These are phyloP conservation scores for Caenorhabditis sinica DNA, from an alignment of 2,888 invertebrate genomes.

Conservation along the genomic window DNA sequence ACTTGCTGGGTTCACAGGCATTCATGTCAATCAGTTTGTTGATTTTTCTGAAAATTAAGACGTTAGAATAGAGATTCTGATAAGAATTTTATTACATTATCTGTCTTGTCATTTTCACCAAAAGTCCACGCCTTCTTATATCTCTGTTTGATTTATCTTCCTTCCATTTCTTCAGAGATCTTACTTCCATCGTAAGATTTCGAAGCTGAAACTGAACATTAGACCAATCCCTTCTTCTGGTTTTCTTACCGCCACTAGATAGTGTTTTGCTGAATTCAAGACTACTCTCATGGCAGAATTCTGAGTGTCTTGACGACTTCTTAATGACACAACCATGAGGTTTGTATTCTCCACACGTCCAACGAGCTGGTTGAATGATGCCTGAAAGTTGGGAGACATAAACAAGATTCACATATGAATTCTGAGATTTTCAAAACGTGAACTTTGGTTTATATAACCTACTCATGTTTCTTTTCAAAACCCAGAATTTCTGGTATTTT, in stretches of 20 bases:
- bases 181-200: conserved; percentile 46
- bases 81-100: conserved; percentile 36
- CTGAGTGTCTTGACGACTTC: conserved; percentile 44
- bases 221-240: too few species aligned
- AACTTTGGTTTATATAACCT: not conserved
- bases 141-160: conserved; percentile 40
- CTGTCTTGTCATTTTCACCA: conserved; percentile 57
- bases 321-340: conserved; percentile 34
- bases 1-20: conserved; percentile 76
- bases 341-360: conserved; percentile 32
- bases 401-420: too few species aligned
- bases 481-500: not conserved
- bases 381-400: conserved; percentile 17
- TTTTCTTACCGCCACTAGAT: conserved; percentile 13
- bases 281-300: conserved; percentile 43
- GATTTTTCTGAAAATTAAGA: conserved; percentile 40
- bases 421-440: not conserved
- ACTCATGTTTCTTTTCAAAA: not conserved
- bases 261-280: conserved; percentile 39
- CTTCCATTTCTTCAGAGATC: conserved; percentile 52
- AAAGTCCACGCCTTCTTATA: conserved; percentile 36
- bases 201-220: conserved; percentile 28
- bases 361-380: conserved; percentile 36
- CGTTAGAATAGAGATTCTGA: not conserved
- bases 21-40: conserved; percentile 54